Base-by-base conservation (phyloP, 2,888 invertebrate genomes). In the Taphrorychus bicolor region DNA sequence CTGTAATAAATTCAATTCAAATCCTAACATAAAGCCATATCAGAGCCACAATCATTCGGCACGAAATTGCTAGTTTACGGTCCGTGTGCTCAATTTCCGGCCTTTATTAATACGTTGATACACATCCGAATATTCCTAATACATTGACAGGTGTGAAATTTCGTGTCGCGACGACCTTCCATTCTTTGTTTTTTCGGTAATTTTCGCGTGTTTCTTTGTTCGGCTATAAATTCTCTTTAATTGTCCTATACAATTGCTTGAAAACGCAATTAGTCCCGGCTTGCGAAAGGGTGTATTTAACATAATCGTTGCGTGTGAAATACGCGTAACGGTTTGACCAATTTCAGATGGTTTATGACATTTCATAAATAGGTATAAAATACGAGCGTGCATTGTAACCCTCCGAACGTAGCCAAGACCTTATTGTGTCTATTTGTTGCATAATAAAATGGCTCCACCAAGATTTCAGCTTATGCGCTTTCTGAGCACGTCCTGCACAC, bases 401-500 rank as follows among this genome's bases (percentile, higher is more conserved):
- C n/a, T 14, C 22, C 18, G 22, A 48, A 48, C 17, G n/a, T n/a
- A 48, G 2, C 16, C 17, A 16, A n/a, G 19, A 48, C 22, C 17
- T 18, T 42, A 5, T 22, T 48, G 17, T 56, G 45, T 65, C 41
- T 65, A 53, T 59, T 65, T 59, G 64, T 65, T 65, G 59, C 64
- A 59, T 59, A 53, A 53, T 58, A 65, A 65, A 59, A 51, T 18
- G 24, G 32, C 51, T 14, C 51, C 2, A 18, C 53, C 52, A 23
- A 24, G 59, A 53, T 59, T 52, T 59, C 14, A 40, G 22, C 41
- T 24, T 19, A 19, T 65, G 64, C 21, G 42, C 52, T 52, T 45
- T 64, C 52, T 51, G 53, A 52, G 59, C 64, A 65, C 64, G 64
- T 65, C 42, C 45, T 41, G 19, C 21, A 53, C 52, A 52, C 64